These are phyloP conservation scores for Dione juno DNA, from an alignment of 2,888 invertebrate species.

Conservation along the genomic window DNA sequence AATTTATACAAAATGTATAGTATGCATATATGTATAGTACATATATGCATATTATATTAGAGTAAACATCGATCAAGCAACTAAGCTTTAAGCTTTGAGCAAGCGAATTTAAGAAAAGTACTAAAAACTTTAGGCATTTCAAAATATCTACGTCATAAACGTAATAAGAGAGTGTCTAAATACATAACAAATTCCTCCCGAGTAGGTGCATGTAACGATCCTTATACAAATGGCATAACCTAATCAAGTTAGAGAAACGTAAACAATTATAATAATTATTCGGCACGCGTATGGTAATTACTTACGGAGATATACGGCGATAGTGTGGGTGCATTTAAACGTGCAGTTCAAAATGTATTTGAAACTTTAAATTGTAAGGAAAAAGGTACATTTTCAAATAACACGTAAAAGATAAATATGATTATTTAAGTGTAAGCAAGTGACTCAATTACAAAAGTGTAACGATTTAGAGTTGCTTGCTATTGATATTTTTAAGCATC, in stretches of 20 bases:
- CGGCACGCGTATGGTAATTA: constrained; percentile 49
- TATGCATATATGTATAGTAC: no score
- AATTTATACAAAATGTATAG: no score
- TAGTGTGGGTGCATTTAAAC: not conserved
- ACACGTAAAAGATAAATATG: not conserved
- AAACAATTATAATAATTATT: constrained; percentile 52
- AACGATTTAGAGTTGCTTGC: not conserved
- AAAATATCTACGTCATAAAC: no score
- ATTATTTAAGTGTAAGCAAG: constrained; percentile 9
- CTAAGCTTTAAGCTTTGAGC: no score
- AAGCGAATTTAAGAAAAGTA: no score
- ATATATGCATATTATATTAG: no score
- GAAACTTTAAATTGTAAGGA: not conserved
- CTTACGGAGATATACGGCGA: constrained; percentile 3
- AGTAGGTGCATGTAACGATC: no score
- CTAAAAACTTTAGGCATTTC: no score
- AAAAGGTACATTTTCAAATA: constrained; percentile 2
- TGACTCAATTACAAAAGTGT: constrained; percentile 6
- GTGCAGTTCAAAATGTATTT: not conserved
- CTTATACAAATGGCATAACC: constrained; percentile 39
- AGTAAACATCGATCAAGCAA: no score
- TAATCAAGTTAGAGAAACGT: constrained; percentile 52
- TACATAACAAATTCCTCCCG: no score
- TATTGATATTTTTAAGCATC: not conserved
- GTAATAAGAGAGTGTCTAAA: no score